Evolutionary conservation across 2,113 vertebrate genomes (phyloP).

Genomic region (Bothrops jararaca): DNA sequence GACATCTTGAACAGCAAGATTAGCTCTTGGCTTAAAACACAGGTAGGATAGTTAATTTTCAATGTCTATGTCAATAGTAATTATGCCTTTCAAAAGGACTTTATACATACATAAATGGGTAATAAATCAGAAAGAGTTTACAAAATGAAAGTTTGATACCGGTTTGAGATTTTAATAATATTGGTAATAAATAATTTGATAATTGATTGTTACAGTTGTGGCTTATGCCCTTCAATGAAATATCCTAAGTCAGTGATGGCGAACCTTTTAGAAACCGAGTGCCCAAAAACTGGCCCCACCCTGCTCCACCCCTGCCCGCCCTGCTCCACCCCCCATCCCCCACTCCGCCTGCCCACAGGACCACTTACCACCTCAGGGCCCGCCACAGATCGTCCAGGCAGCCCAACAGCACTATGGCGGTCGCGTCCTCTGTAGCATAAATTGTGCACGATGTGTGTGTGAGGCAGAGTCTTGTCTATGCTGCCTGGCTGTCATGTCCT

Average conservation of each 20-base stretch:
- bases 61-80: neutral
- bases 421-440: too few relatives aligned
- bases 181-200: neutral
- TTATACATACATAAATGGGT: neutral
- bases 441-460: too few relatives aligned
- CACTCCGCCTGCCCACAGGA: too few relatives aligned
- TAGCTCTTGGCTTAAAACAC: neutral
- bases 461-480: too few relatives aligned
- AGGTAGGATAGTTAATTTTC: neutral
- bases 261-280: too few relatives aligned
- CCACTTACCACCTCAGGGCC: too few relatives aligned
- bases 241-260: neutral
- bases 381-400: too few relatives aligned
- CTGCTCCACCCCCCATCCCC: too few relatives aligned
- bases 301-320: too few relatives aligned
- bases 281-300: too few relatives aligned
- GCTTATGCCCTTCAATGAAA: neutral
- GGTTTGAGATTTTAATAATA: neutral
- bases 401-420: too few relatives aligned
- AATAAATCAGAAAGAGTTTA: neutral
- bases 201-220: neutral
- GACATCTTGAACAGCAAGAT: neutral
- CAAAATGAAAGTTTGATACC: neutral
- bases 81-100: neutral
- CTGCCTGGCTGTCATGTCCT: too few relatives aligned